Conservation (phyloP, 2,113 vertebrate species). For the Solea senegalensis region DNA sequence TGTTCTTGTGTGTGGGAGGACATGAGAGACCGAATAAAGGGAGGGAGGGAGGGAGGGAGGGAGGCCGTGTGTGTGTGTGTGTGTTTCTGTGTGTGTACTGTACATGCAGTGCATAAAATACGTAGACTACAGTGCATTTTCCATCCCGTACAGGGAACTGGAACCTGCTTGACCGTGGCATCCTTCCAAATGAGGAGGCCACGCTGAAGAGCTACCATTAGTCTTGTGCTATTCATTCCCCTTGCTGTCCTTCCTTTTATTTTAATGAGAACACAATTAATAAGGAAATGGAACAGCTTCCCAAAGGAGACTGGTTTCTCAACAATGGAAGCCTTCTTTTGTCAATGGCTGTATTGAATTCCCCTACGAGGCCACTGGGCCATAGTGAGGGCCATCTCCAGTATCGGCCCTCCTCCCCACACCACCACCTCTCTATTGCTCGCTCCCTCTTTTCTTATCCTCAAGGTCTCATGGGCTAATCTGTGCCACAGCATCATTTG, state of each 20-base stretch:
- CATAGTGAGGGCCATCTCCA: slow-evolving; percentile 71
- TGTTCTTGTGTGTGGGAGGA: slow-evolving; percentile 39
- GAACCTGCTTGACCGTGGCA: slow-evolving; percentile 60
- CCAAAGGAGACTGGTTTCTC: slow-evolving; percentile 62
- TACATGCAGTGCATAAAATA: slow-evolving; percentile 36
- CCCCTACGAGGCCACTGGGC: slow-evolving; percentile 68
- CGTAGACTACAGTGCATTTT: slow-evolving; percentile 38
- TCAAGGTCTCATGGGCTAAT: slow-evolving; percentile 71
- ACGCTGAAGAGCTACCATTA: slow-evolving; percentile 57
- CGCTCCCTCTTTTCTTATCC: slow-evolving; percentile 40
- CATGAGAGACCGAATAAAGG: slow-evolving; percentile 29
- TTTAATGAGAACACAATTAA: slow-evolving; percentile 76
- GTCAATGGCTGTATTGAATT: slow-evolving; percentile 79
- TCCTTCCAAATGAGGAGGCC: slow-evolving; percentile 54
- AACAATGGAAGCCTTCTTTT: slow-evolving; percentile 76
- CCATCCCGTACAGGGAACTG: slow-evolving; percentile 14
- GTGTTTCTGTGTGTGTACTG: slow-evolving; percentile 8
- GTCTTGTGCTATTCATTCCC: slow-evolving; percentile 44
- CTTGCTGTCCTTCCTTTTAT: slow-evolving; percentile 58
- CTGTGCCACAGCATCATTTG: slow-evolving; percentile 71
- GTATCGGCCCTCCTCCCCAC: slow-evolving; percentile 49
- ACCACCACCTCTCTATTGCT: slow-evolving; percentile 28
- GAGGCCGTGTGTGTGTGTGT: slow-evolving; percentile 17
- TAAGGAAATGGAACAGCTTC: slow-evolving; percentile 74
- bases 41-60: background rate